Conservation (phyloP, 1,140 invertebrate species). For the Coptotermes formosanus region DNA sequence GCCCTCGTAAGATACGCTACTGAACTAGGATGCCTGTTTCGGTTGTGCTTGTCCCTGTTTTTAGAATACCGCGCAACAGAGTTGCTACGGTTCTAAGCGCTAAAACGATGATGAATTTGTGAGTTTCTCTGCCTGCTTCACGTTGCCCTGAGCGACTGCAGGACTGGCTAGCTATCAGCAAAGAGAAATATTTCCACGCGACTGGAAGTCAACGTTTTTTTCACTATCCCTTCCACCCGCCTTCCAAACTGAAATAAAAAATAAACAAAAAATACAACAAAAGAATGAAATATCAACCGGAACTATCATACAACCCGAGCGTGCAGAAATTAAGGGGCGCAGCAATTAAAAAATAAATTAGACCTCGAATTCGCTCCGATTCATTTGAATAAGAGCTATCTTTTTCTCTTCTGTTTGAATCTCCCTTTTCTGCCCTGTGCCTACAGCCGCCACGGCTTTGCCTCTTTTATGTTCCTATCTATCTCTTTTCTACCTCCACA, state of each 20-base stretch:
- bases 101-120: too few species aligned
- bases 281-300: conserved; percentile 30
- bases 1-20: too few species aligned
- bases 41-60: too few species aligned
- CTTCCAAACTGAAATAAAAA: background rate
- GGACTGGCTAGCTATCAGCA: background rate
- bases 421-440: conserved; percentile 4
- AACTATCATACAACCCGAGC: conserved; percentile 24
- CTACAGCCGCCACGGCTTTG: background rate
- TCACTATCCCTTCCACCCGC: background rate
- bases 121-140: too few species aligned
- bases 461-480: background rate
- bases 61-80: too few species aligned
- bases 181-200: conserved; percentile 18
- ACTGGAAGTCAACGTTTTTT: background rate
- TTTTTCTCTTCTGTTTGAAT: conserved; percentile 21
- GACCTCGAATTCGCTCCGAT: conserved; percentile 20
- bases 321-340: conserved; percentile 27
- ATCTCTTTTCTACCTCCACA: background rate
- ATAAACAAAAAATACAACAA: conserved; percentile 22
- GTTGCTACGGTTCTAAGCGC: too few species aligned
- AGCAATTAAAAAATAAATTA: conserved; percentile 34
- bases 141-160: background rate
- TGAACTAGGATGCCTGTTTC: too few species aligned
- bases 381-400: conserved; percentile 28